A percentile compares a stretch with the other conserved stretches of the same genome.
These are phyloP conservation scores for Parthenolecanium corni DNA, from an alignment of 2,888 invertebrate species.

Conservation along the genomic window DNA sequence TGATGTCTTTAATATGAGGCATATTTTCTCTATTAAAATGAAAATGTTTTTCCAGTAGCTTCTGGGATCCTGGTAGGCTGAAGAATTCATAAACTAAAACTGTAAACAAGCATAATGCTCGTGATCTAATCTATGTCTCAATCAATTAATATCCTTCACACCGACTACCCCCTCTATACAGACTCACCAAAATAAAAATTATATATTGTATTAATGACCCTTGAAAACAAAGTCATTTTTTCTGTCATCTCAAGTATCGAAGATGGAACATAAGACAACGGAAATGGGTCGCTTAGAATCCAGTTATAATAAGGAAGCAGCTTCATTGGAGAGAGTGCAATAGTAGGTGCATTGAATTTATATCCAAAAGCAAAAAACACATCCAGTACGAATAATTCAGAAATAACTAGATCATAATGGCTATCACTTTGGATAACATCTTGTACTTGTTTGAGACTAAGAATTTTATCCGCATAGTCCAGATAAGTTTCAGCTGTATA, in stretches of 20 bases:
- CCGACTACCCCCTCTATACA: no score
- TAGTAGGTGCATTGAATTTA: constrained; percentile 24
- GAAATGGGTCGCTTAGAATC: constrained; percentile 23
- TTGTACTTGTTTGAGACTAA: constrained; percentile 9
- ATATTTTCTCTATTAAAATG: no score
- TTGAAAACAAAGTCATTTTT: constrained; percentile 20
- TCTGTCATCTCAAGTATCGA: constrained; percentile 11
- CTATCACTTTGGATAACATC: constrained; percentile 5
- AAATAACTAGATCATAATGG: constrained; percentile 14
- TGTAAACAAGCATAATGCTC: background rate
- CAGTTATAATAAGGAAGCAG: constrained; percentile 19
- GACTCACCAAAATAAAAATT: background rate
- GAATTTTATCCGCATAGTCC: background rate
- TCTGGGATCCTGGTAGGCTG: constrained; percentile 4
- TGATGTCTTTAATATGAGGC: constrained; percentile 23
- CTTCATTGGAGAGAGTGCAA: constrained; percentile 12
- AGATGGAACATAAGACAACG: constrained; percentile 25
- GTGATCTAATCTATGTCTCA: no score
- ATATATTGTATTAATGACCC: constrained; percentile 17
- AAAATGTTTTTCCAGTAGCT: constrained; percentile 11
- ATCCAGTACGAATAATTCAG: constrained; percentile 23
- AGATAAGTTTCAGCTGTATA: background rate
- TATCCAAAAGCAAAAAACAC: constrained; percentile 14
- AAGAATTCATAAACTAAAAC: background rate
- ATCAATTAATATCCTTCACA: no score